phyloP scores from a whole-genome alignment of 2,888 invertebrate genomes.

The Stenodema calcarata region DNA sequence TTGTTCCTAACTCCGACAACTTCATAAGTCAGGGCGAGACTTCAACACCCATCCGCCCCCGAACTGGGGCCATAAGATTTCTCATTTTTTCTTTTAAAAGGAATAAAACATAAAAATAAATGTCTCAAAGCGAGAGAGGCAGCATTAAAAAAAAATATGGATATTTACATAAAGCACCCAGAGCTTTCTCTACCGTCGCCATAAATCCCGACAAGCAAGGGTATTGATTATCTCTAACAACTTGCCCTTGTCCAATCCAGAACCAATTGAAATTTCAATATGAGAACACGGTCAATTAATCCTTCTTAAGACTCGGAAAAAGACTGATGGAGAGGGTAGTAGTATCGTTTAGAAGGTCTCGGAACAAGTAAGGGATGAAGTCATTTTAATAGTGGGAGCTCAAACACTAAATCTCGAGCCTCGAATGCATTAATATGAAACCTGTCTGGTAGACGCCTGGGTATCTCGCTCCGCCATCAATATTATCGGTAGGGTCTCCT shows the following conservation, averaged over 20 bases:
- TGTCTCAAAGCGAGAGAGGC: background rate
- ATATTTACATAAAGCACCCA: conserved; percentile 47
- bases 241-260: conserved; percentile 40
- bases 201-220: conserved; percentile 37
- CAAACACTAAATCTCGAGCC: conserved; percentile 37
- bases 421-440: conserved; percentile 41
- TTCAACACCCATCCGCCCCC: conserved; percentile 40
- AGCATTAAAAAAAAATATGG: background rate
- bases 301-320: conserved; percentile 17
- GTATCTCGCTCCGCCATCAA: conserved; percentile 34
- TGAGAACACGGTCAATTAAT: conserved; percentile 46
- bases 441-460: conserved; percentile 45
- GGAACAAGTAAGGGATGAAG: conserved; percentile 43
- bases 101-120: background rate
- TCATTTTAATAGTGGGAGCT: conserved; percentile 27
- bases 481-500: background rate
- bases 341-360: conserved; percentile 33
- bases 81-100: background rate
- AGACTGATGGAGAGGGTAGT: background rate
- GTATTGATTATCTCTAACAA: conserved; percentile 46
- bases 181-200: background rate
- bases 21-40: conserved; percentile 35
- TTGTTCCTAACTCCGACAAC: conserved; percentile 17
- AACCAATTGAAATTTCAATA: conserved; percentile 47
- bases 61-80: background rate